Conservation (phyloP, 2,797 vertebrate species). For the Ptychobarbus kaznakovi region DNA sequence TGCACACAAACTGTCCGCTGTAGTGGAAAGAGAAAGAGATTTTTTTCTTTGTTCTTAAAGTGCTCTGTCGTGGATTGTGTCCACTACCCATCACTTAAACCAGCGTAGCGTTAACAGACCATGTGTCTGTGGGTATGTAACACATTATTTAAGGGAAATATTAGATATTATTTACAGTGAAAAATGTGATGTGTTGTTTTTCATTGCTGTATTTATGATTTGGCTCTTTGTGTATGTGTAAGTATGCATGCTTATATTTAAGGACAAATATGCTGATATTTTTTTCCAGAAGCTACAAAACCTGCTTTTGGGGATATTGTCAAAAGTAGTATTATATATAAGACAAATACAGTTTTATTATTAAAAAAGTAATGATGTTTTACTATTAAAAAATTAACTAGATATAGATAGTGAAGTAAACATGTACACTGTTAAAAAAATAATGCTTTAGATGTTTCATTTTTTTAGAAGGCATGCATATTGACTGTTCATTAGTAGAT, state of each 20-base stretch:
- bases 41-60: constrained; percentile 61
- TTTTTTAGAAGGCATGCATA: too few relatives aligned
- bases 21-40: constrained; percentile 5
- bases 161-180: background rate
- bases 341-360: background rate
- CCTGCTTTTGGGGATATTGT: background rate
- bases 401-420: background rate
- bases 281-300: background rate
- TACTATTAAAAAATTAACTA: background rate
- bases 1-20: background rate
- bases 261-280: background rate
- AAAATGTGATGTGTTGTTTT: background rate
- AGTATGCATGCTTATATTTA: background rate
- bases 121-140: constrained; percentile 27
- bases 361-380: background rate
- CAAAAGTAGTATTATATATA: background rate
- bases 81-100: background rate
- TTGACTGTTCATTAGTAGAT: too few relatives aligned
- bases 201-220: background rate
- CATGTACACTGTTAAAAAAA: too few relatives aligned
- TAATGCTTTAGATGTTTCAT: too few relatives aligned
- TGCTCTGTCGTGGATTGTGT: constrained; percentile 68
- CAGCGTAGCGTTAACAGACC: background rate
- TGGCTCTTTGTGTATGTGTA: constrained; percentile 42
- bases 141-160: background rate